Conservation (phyloP, 2,113 vertebrate genomes). For the Anhinga anhinga region DNA sequence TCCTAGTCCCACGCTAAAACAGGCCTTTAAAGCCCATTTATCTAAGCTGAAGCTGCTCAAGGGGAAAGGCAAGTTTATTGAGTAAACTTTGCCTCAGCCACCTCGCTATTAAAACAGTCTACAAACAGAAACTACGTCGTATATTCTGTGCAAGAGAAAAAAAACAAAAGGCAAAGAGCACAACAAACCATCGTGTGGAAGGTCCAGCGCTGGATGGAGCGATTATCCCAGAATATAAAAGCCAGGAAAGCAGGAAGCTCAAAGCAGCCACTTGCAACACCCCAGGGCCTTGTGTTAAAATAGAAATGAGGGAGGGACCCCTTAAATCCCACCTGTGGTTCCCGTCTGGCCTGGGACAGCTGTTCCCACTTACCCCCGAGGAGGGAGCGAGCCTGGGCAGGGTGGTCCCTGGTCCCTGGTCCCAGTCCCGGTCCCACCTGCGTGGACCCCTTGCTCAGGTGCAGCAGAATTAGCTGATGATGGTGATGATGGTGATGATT, state of each 20-base stretch:
- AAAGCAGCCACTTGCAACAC: neutral
- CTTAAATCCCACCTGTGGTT: neutral
- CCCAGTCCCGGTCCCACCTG: too few species aligned
- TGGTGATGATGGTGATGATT: too few species aligned
- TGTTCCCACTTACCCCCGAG: accelerated
- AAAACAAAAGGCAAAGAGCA: neutral
- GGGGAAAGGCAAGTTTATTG: slow-evolving; percentile 44
- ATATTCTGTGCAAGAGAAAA: neutral
- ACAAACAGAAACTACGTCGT: neutral
- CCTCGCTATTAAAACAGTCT: neutral
- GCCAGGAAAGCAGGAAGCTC: accelerated
- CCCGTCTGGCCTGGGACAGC: neutral
- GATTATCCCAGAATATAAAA: neutral
- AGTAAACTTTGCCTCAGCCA: slow-evolving; percentile 16
- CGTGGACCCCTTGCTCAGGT: neutral
- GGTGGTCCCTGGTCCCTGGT: too few species aligned
- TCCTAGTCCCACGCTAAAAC: neutral
- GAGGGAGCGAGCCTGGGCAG: neutral
- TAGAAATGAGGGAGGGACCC: neutral
- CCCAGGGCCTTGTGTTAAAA: neutral
- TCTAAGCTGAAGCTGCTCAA: slow-evolving; percentile 31
- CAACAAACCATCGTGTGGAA: neutral
- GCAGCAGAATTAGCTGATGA: neutral
- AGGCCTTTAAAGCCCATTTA: slow-evolving; percentile 21
- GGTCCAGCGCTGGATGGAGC: neutral